Base-by-base conservation (phyloP, 2,113 vertebrate species). In the Varanus salvator region DNA sequence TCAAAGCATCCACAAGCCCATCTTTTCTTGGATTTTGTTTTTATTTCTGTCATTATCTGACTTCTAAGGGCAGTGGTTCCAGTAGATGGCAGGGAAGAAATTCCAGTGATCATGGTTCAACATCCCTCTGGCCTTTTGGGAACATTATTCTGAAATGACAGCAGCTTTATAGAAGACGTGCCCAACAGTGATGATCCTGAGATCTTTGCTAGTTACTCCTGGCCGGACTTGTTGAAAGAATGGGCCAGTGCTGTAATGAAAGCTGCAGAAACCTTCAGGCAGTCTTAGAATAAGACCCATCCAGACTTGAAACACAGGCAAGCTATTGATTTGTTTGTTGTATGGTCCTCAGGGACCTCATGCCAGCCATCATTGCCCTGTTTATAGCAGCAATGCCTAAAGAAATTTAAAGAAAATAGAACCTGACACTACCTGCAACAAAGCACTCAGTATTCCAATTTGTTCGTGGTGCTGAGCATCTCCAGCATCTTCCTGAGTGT, bases 281-380 rank as follows among this genome's bases (percentile, higher is more conserved):
- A 81, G 86, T 84, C 81, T 71, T 88, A 84, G 68, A 91, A 8
- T 44, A 81, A 88, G 81, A 90, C 44, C 3, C 7, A 80, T 60
- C 74, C 71, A 91, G 86, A 48, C 64, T n/a, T 80, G 87, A 89
- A 90, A 93, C 60, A 27, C 88, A 91, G 89, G 52, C 50, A 84
- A 87, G 38, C 5, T 72, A 81, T 84, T 91, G 54, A 78, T 84
- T 88, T 89, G 90, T 94, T 86, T 57, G 78, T n/a, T 91, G 38
- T 38, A 0, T 84, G 80, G 75, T 60, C 86, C 38, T 72, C 69
- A 34, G 92, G 81, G 80, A 80, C 66, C 21, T 87, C 78, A 27
- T 83, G 68, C 29, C 77, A 90, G 76, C 89, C 57, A 90, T 92
- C 90, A 21, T 78, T 88, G 76, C 54, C 85, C 38, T 81, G 27